Base-by-base conservation (phyloP, 2,888 invertebrate species). In the Nesidiocoris tenuis region DNA sequence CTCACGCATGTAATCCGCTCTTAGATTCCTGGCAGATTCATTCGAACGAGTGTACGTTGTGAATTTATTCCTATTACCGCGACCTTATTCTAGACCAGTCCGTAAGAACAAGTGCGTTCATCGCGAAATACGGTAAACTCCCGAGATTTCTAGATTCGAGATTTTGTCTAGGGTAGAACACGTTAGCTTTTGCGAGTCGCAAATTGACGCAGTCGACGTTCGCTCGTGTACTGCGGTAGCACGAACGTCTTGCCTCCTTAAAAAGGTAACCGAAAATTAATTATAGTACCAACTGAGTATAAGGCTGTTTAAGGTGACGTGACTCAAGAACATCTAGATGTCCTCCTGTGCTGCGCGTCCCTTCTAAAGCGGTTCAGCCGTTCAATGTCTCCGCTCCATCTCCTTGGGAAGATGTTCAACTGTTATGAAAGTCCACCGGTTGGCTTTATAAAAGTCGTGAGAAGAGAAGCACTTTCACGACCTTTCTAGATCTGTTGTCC, bases 381-480 rank as follows among this genome's bases (percentile, higher is more conserved):
- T 12, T 59, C 18, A 59, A 17, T 59, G 19, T 59, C 18, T n/a
- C 59, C 59, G 5, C 59, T 59, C 17, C n/a, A 39, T 39, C 19
- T 61, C 2, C 61, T 23, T 63, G 72, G 72, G 72, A 72, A 63
- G 72, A 72, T 72, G 72, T 72, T 72, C 72, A 39, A 72, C 25
- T 72, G 61, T 72, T 72, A 72, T 72, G 72, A 72, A 72, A 72
- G 72, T 72, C 23, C 17, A 59, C 59, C n/a, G 7, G 59, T n/a
- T 59, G 17, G 19, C 59, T 59, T 59, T 59, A 59, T 18, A 18
- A 59, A 23, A 61, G 72, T 72, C 72, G 72, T 72, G 72, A 72
- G 72, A 72, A 72, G 72, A 61, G 72, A 61, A 61, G 72, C 72
- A 72, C 72, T 72, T 72, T 72, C 72, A 72, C 72, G 72, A 72